A percentile compares a stretch with the other conserved stretches of the same genome.
Conservation (phyloP, 2,888 invertebrate genomes). For the Leptopilina drosophilae region DNA sequence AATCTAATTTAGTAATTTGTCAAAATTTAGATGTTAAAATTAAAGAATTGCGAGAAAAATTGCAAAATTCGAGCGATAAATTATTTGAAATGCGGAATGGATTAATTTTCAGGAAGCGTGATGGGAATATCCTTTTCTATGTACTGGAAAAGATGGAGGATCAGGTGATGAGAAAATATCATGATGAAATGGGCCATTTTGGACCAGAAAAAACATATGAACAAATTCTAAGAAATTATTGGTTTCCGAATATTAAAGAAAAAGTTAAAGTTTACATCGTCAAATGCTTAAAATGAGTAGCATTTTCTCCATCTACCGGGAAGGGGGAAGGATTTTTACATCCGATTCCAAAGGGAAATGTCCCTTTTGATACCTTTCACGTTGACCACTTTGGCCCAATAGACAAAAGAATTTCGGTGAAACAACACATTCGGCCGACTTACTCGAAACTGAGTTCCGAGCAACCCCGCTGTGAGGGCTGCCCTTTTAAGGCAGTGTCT, state of each 20-base stretch:
- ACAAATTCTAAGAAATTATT: too few relatives aligned
- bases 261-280: too few relatives aligned
- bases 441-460: too few relatives aligned
- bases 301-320: neutral
- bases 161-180: neutral
- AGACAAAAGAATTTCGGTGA: too few relatives aligned
- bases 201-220: too few relatives aligned
- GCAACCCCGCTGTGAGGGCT: too few relatives aligned
- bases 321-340: neutral
- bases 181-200: slow-evolving; percentile 16
- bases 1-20: slow-evolving; percentile 1
- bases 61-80: neutral
- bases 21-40: slow-evolving; percentile 10
- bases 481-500: too few relatives aligned
- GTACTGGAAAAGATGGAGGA: slow-evolving; percentile 1
- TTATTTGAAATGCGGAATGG: neutral
- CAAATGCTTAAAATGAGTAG: too few relatives aligned
- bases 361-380: neutral
- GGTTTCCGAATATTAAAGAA: too few relatives aligned
- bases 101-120: neutral
- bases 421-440: too few relatives aligned
- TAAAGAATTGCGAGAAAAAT: slow-evolving; percentile 6
- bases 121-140: neutral
- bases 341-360: neutral
- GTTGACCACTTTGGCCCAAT: too few relatives aligned